phyloP scores from a whole-genome alignment of 2,888 invertebrate species.

The Synergus gifuensis region DNA sequence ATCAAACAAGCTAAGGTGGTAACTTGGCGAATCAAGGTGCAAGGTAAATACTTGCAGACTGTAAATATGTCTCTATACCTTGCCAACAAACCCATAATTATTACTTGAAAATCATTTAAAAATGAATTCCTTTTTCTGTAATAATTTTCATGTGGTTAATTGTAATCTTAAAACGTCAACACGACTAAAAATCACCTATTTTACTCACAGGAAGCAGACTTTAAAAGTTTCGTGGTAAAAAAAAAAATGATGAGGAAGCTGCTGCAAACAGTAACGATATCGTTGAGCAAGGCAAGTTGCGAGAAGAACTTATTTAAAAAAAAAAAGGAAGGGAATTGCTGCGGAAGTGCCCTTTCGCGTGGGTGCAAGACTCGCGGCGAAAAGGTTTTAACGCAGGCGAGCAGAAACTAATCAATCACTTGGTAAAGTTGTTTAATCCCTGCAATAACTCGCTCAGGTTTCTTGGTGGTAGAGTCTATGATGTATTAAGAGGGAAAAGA shows the following conservation, averaged over 20 bases:
- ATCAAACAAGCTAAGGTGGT: slow-evolving; percentile 27
- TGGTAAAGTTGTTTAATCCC: slow-evolving; percentile 72
- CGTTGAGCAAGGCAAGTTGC: slow-evolving; percentile 63
- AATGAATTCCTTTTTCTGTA: no score
- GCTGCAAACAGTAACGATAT: slow-evolving; percentile 46
- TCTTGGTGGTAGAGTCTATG: neutral
- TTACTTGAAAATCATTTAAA: neutral
- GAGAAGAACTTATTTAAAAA: slow-evolving; percentile 70
- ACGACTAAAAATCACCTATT: neutral
- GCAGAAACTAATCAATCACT: slow-evolving; percentile 71
- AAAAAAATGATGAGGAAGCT: slow-evolving; percentile 37
- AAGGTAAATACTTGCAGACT: slow-evolving; percentile 23
- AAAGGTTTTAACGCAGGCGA: slow-evolving; percentile 69
- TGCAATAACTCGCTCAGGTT: slow-evolving; percentile 62
- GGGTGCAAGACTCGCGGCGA: slow-evolving; percentile 63
- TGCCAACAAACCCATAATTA: neutral
- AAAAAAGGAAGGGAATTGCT: neutral
- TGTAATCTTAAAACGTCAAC: neutral
- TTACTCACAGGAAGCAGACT: neutral
- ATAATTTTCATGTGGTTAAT: no score
- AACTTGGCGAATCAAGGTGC: slow-evolving; percentile 38
- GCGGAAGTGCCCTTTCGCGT: slow-evolving; percentile 60
- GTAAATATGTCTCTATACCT: neutral
- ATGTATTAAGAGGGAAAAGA: slow-evolving; percentile 19
- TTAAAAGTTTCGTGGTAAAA: neutral